Evolutionary conservation across 2,888 invertebrate species (phyloP).

Genomic region (Nomada lathburiana): DNA sequence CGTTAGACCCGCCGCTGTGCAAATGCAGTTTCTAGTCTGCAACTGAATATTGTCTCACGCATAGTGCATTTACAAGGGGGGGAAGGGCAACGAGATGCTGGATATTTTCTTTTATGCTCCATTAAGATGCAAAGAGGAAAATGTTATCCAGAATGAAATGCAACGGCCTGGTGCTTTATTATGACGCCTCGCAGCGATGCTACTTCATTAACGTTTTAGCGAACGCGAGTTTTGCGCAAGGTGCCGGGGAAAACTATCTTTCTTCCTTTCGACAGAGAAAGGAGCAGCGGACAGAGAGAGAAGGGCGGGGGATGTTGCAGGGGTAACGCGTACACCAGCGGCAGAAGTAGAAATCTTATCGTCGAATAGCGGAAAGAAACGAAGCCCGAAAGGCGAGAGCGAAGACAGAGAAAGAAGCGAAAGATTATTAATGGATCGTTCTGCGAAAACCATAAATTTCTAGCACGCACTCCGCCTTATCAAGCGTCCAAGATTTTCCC

Average conservation of each 20-base stretch:
- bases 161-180: slow-evolving; percentile 56
- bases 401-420: slow-evolving; percentile 48
- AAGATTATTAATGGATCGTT: slow-evolving; percentile 65
- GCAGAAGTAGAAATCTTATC: slow-evolving; percentile 64
- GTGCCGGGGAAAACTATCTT: slow-evolving; percentile 43
- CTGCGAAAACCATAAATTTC: slow-evolving; percentile 63
- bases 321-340: slow-evolving; percentile 43
- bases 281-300: slow-evolving; percentile 28
- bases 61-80: neutral
- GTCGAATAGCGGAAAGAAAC: slow-evolving; percentile 45
- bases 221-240: slow-evolving; percentile 50
- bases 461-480: slow-evolving; percentile 39
- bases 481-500: slow-evolving; percentile 44
- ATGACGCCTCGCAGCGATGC: slow-evolving; percentile 41
- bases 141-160: slow-evolving; percentile 55
- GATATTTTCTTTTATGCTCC: slow-evolving; percentile 38
- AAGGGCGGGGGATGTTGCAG: slow-evolving; percentile 20
- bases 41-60: neutral
- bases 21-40: neutral
- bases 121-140: slow-evolving; percentile 46
- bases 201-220: slow-evolving; percentile 65
- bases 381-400: slow-evolving; percentile 13
- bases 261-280: slow-evolving; percentile 35
- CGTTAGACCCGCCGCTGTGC: neutral
- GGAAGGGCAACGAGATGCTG: neutral